Evolutionary conservation across 1,140 invertebrate species (phyloP), one percentile per base, ranked within the genome.

Genomic region (Zophobas morio): DNA sequence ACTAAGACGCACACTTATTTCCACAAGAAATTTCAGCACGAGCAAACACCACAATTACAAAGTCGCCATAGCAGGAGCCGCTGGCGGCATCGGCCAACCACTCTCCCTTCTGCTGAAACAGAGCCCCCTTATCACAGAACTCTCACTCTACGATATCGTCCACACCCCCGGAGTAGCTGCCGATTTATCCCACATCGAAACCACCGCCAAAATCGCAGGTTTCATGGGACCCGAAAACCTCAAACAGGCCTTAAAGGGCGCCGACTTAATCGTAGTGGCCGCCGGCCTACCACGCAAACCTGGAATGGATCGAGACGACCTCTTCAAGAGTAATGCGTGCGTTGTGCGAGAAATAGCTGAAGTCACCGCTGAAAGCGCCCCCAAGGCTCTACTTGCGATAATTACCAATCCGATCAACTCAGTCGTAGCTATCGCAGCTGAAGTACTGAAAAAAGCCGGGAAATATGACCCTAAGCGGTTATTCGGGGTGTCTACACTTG

Each of bases 381-480:
- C 98, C 56, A 96, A 98, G 85, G 98, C 98, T 37, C 91, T 99
- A 72, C 88, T 99, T 78, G 95, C 93, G 36, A 99, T 99, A 84
- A 99, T 99, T 85, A 96, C 98, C 8, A 99, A 99, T 87, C 98
- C 98, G 0, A 98, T 99, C n/a, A 99, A 99, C 88, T 99, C 97
- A 73, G 98, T 97, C 77, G 97, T 99, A 49, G 98, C 98, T 3
- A 99, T 99, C 84, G 97, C 97, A 35, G 92, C 95, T 54, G 98
- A 99, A 88, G 93, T 99, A 8, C 89, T 98, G 79, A 97, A 98
- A 88, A 97, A 97, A 78, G 91, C 93, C 54, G 94, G 94, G 75
- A 93, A 94, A 40, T 98, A 95, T 84, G 96, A 99, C 87, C 94
- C 96, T 1, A 96, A 94, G 40, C 93, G 95, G 81, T 90, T 99